A percentile compares a stretch with the other conserved stretches of the same genome.
Evolutionary conservation across 2,113 vertebrate genomes (phyloP).

Genomic region (Barnardius zonarius): DNA sequence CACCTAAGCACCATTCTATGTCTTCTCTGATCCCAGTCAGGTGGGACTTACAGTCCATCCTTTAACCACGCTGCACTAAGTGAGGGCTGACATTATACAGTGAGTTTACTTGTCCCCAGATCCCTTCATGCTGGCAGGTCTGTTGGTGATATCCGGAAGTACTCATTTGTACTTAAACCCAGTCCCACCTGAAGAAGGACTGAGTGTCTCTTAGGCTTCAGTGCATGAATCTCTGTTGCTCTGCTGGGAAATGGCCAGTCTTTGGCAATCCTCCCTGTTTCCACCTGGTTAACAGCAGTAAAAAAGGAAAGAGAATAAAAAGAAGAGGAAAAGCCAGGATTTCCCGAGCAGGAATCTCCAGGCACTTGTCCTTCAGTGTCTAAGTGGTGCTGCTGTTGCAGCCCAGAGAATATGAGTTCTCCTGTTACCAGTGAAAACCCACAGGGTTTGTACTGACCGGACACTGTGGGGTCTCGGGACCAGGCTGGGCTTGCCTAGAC

Average conservation of each 20-base stretch:
- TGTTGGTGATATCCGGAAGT: neutral
- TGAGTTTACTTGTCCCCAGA: neutral
- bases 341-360: neutral
- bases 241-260: neutral
- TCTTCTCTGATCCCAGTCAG: neutral
- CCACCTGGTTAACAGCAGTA: neutral
- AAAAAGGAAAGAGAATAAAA: neutral
- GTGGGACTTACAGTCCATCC: neutral
- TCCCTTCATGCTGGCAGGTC: neutral
- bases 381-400: neutral
- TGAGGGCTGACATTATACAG: neutral
- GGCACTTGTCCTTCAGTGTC: neutral
- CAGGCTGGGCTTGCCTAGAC: neutral
- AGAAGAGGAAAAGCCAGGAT: neutral
- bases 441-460: neutral
- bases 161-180: neutral
- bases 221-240: neutral
- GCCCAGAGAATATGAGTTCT: neutral
- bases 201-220: neutral
- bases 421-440: neutral
- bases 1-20: neutral
- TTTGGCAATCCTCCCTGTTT: neutral
- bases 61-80: neutral
- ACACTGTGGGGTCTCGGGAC: rapidly evolving
- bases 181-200: neutral